These are phyloP conservation scores for Leptothorax acervorum DNA, from an alignment of 2,888 invertebrate genomes.

Conservation along the genomic window DNA sequence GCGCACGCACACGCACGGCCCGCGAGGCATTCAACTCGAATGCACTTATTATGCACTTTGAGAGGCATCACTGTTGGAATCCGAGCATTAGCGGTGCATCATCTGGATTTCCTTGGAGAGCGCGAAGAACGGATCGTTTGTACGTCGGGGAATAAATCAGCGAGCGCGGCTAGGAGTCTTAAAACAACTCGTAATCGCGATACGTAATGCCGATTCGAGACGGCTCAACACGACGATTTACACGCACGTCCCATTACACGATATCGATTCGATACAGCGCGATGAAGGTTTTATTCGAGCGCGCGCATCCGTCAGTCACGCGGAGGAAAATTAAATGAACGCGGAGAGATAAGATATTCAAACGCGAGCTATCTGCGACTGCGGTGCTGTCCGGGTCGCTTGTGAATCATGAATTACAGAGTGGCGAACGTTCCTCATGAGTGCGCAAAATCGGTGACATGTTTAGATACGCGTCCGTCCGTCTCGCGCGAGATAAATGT, in stretches of 20 bases:
- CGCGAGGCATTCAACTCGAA: slow-evolving; percentile 36
- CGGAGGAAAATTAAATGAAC: slow-evolving; percentile 32
- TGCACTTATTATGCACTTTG: slow-evolving; percentile 40
- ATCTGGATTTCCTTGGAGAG: slow-evolving; percentile 44
- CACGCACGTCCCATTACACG: slow-evolving; percentile 43
- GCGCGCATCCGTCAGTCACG: slow-evolving; percentile 31
- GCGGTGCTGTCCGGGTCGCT: slow-evolving; percentile 2
- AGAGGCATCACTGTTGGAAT: slow-evolving; percentile 38
- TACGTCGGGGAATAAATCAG: slow-evolving; percentile 40
- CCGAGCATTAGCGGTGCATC: slow-evolving; percentile 43
- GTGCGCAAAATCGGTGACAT: slow-evolving; percentile 33
- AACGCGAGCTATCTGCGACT: slow-evolving; percentile 10
- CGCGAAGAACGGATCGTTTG: slow-evolving; percentile 47
- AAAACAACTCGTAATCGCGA: slow-evolving; percentile 50
- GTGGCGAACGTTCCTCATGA: slow-evolving; percentile 14
- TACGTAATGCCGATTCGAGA: slow-evolving; percentile 40
- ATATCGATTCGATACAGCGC: slow-evolving; percentile 43
- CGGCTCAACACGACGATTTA: slow-evolving; percentile 41
- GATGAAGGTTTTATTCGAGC: slow-evolving; percentile 25
- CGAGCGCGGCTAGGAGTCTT: slow-evolving; percentile 34
- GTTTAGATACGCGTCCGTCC: slow-evolving; percentile 22
- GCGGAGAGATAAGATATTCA: slow-evolving; percentile 30
- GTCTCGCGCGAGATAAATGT: slow-evolving; percentile 10
- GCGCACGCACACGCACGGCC: background rate
- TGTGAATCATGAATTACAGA: slow-evolving; percentile 26